These are phyloP conservation scores for Pipistrellus pygmaeus DNA, from an alignment of 2,797 vertebrate genomes.

Conservation along the genomic window DNA sequence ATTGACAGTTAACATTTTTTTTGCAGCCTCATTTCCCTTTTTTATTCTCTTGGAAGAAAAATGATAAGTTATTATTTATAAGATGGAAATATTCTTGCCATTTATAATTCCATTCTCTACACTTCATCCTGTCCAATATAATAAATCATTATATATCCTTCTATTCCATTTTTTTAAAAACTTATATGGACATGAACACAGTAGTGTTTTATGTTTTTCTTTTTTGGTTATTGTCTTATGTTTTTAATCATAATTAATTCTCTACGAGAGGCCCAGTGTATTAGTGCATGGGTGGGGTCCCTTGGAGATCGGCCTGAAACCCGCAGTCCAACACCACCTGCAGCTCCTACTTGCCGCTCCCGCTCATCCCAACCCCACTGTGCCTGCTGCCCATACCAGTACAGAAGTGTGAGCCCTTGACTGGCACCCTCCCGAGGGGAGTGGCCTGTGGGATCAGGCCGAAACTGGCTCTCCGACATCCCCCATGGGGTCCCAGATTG, in stretches of 20 bases:
- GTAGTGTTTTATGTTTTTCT: not conserved
- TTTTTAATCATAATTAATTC: constrained; percentile 17
- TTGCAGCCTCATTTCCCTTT: not conserved
- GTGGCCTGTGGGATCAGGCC: too few species aligned
- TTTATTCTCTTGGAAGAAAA: constrained; percentile 35
- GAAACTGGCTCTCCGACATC: too few species aligned
- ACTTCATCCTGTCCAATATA: not conserved
- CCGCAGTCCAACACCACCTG: too few species aligned
- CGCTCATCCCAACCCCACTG: too few species aligned
- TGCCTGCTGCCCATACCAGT: too few species aligned
- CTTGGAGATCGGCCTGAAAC: too few species aligned
- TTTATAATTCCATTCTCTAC: not conserved
- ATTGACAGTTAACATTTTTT: constrained; percentile 34
- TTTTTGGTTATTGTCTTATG: not conserved
- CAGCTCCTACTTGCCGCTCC: not conserved
- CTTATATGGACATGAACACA: not conserved
- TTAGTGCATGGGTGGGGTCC: too few species aligned
- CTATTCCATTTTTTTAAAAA: not conserved
- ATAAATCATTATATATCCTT: not conserved
- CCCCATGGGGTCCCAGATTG: too few species aligned
- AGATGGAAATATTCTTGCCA: not conserved
- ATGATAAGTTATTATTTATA: constrained; percentile 24
- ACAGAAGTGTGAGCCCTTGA: too few species aligned
- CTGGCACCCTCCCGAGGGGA: too few species aligned
- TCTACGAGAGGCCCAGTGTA: not conserved